phyloP scores from a whole-genome alignment of 1,140 invertebrate species.

The Scaptomyza montana region DNA sequence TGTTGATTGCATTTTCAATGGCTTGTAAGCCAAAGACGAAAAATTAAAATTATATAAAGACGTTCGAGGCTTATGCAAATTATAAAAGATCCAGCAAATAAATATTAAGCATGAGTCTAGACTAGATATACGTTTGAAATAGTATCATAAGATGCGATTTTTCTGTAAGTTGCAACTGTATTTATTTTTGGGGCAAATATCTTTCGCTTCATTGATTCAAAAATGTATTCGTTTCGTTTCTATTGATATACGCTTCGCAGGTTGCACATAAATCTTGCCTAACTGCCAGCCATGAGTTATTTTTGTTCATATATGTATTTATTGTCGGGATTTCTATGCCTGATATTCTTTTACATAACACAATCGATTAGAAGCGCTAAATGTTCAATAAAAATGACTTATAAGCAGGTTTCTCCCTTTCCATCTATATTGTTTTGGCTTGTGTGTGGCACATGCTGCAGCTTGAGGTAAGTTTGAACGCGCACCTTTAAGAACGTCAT shows the following conservation, averaged over 20 bases:
- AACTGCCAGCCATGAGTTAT: conserved; percentile 43
- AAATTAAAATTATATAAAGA: not conserved
- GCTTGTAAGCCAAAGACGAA: not conserved
- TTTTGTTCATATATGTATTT: conserved; percentile 1
- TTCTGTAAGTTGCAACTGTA: no score
- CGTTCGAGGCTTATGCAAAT: no score
- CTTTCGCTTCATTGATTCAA: conserved; percentile 14
- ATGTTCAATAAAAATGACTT: conserved; percentile 63
- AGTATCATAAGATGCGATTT: no score
- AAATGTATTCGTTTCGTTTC: conserved; percentile 19
- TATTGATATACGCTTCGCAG: conserved; percentile 51
- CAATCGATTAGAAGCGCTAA: conserved; percentile 63
- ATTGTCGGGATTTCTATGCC: conserved; percentile 5
- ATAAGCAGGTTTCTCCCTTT: conserved; percentile 23
- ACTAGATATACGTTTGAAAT: not conserved
- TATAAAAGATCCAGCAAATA: no score
- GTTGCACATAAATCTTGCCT: conserved; percentile 59
- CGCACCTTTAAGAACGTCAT: conserved; percentile 2
- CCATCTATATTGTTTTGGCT: not conserved
- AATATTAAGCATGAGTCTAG: no score
- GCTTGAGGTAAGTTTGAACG: not conserved
- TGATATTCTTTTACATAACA: conserved; percentile 9
- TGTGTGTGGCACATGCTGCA: conserved; percentile 49
- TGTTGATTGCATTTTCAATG: conserved; percentile 27
- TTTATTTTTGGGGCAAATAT: not conserved